These are phyloP conservation scores for Plectus sambesii DNA, from an alignment of 1,140 invertebrate species.

Conservation along the genomic window DNA sequence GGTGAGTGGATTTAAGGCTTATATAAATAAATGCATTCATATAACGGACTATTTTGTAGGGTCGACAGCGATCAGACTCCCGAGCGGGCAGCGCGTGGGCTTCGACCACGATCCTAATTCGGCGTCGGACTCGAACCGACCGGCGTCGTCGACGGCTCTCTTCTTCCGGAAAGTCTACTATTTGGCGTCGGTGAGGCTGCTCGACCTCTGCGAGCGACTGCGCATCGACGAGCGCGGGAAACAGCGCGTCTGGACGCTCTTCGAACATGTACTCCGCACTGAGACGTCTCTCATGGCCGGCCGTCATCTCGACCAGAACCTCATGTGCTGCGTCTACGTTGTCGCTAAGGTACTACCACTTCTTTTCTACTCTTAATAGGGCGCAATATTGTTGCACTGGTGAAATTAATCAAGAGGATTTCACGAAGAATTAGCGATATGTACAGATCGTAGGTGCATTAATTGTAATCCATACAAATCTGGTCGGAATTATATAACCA, in stretches of 20 bases:
- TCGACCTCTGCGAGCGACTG: conserved; percentile 72
- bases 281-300: conserved; percentile 72
- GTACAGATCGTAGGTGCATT: no score
- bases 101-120: conserved; percentile 8
- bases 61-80: no score
- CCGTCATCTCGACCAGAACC: conserved; percentile 86
- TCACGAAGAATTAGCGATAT: no score
- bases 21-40: no score
- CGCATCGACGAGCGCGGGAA: conserved; percentile 26
- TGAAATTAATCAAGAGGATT: no score
- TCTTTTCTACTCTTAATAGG: conserved; percentile 45
- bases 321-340: conserved; percentile 97
- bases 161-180: conserved; percentile 65
- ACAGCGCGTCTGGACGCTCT: conserved; percentile 64
- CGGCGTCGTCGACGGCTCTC: conserved; percentile 42
- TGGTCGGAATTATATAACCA: no score
- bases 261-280: conserved; percentile 76
- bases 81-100: conserved; percentile 34
- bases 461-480: no score
- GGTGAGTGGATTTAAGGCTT: no score
- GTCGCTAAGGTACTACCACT: conserved; percentile 87
- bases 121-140: conserved; percentile 5
- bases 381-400: neutral
- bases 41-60: no score
- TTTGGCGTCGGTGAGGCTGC: conserved; percentile 72